Percentiles rank a stretch among this genome's conserved stretches.
These are phyloP conservation scores for Orchestes rusci DNA, from an alignment of 2,888 invertebrate genomes.

Conservation along the genomic window DNA sequence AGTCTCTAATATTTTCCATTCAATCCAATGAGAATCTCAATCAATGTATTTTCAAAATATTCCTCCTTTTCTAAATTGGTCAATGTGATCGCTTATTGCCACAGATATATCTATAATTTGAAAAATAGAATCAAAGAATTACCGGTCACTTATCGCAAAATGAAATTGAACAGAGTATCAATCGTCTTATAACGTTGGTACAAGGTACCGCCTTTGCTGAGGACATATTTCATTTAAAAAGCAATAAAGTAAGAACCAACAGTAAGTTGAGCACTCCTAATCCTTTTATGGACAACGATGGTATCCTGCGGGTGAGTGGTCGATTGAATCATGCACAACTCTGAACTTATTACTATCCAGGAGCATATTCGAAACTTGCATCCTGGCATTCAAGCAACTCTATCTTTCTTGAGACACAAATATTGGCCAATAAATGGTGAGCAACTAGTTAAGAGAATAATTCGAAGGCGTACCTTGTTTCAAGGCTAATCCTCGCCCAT, in stretches of 20 bases:
- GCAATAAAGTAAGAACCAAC: background rate
- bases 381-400: background rate
- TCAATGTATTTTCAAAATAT: background rate
- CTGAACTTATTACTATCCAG: background rate
- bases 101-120: background rate
- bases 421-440: conserved; percentile 20
- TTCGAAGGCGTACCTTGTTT: conserved; percentile 17
- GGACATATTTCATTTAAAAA: background rate
- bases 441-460: conserved; percentile 14
- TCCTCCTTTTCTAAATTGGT: background rate
- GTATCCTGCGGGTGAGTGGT: conserved; percentile 10
- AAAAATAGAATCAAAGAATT: background rate
- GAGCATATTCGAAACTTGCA: conserved; percentile 1
- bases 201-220: background rate
- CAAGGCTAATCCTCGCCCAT: conserved; percentile 3
- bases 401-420: conserved; percentile 8
- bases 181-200: background rate
- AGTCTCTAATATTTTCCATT: no score
- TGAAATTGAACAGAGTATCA: background rate
- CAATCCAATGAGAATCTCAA: no score
- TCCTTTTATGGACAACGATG: conserved; percentile 13
- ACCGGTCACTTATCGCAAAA: background rate
- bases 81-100: background rate
- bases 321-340: conserved; percentile 16
- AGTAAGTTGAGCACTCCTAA: conserved; percentile 1